phyloP scores from a whole-genome alignment of 2,797 vertebrate species.

The Dermochelys coriacea region DNA sequence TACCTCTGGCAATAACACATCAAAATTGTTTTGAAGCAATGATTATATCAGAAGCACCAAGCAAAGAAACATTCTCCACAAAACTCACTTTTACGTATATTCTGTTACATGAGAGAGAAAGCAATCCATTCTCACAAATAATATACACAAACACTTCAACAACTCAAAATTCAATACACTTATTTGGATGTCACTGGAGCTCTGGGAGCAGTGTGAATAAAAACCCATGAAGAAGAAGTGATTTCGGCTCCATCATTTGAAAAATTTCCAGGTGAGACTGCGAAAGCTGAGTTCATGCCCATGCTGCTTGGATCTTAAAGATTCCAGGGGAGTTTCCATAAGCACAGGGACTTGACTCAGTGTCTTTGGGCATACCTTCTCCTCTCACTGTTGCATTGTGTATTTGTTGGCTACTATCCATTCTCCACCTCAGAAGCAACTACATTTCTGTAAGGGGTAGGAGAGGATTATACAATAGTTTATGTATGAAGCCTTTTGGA shows the following conservation, averaged over 20 bases:
- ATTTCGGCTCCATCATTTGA: conserved; percentile 1
- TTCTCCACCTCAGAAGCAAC: conserved; percentile 13
- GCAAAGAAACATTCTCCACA: conserved; percentile 54
- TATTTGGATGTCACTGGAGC: conserved; percentile 54
- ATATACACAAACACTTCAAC: conserved; percentile 59
- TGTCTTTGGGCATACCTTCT: background rate
- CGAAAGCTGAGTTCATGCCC: background rate
- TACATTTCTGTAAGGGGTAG: background rate
- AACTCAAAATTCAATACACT: conserved; percentile 56
- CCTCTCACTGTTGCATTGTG: background rate
- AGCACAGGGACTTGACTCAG: background rate
- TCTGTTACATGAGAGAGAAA: conserved; percentile 44
- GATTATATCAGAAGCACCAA: conserved; percentile 60
- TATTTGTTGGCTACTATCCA: conserved; percentile 7
- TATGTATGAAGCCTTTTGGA: conserved; percentile 7
- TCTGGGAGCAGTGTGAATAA: conserved; percentile 16
- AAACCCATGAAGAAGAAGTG: background rate
- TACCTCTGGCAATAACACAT: conserved; percentile 69
- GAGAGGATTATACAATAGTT: conserved; percentile 22
- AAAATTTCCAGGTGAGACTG: background rate
- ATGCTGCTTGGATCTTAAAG: background rate
- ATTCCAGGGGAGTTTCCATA: background rate
- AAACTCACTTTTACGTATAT: conserved; percentile 57
- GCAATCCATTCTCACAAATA: conserved; percentile 71
- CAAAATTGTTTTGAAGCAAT: conserved; percentile 63